Evolutionary conservation across 2,888 invertebrate species (phyloP), one percentile per base, ranked within the genome.

Genomic region (Venusia cambrica): DNA sequence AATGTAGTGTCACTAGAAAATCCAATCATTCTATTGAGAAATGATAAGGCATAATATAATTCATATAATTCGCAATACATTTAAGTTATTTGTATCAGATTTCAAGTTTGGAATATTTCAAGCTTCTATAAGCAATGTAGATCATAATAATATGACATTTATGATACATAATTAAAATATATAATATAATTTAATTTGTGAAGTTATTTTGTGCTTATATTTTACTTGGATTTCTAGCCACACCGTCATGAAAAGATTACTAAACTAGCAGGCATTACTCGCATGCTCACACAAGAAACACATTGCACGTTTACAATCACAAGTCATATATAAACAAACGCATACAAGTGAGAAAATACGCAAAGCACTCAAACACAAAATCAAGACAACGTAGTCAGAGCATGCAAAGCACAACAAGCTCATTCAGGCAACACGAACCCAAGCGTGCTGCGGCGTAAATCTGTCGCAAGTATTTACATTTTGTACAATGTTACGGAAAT

Each of bases 401-500:
- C 36, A 39, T 33, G 31, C 29, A 44, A 32, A 30, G 37, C 30
- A 45, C 22, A 41, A 33, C 11, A 38, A 40, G 43, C 41, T 12
- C 38, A 42, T 45, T 37, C 49, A 46, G 25, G 39, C 44, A 32
- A 45, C 34, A 32, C 34, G 35, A 43, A 49, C 28, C 17, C 19
- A 49, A 46, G 49, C 49, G 37, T 43, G 41, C 39, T 28, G 39
- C 39, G 45, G 51, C 48, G 66, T 58, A 69, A n/a, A 67, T 68
- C 73, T 75, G 73, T 75, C 67, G 41, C 16, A 19, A 27, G 8
- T 45, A 66, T 68, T 49, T 64, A 73, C 65, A 72, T 35, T 57
- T 57, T 52, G 55, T 57, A 53, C 60, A 42, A 51, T 45, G 41
- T 18, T 53, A 51, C 51, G 29, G 34, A 48, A 38, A 28, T 31